These are phyloP conservation scores for Hyppa rectilinea DNA, from an alignment of 2,888 invertebrate species.

Conservation along the genomic window DNA sequence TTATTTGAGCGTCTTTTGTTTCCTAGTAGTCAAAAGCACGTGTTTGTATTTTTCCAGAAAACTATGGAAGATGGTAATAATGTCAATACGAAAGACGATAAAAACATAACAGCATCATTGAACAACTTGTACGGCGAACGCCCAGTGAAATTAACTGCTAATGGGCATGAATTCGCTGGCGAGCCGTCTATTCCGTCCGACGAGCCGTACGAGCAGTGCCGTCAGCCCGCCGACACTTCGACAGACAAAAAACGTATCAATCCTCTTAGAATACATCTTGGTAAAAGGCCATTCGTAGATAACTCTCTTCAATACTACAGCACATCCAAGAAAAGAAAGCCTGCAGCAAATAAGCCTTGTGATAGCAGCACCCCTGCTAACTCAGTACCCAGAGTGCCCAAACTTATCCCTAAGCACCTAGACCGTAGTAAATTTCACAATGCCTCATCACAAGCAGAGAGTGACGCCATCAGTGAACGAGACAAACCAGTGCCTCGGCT, in stretches of 20 bases:
- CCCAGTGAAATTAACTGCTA: slow-evolving; percentile 82
- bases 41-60: slow-evolving; percentile 88
- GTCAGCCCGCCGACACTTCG: slow-evolving; percentile 73
- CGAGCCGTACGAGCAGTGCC: slow-evolving; percentile 73
- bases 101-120: slow-evolving; percentile 80
- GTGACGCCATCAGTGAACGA: slow-evolving; percentile 79
- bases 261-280: slow-evolving; percentile 86
- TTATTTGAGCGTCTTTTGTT: slow-evolving; percentile 89
- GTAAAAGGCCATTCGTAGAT: slow-evolving; percentile 88
- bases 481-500: slow-evolving; percentile 87
- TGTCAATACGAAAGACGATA: slow-evolving; percentile 85
- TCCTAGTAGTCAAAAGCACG: slow-evolving; percentile 84
- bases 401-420: slow-evolving; percentile 83
- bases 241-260: slow-evolving; percentile 85
- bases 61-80: slow-evolving; percentile 91
- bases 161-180: slow-evolving; percentile 83
- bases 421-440: slow-evolving; percentile 82
- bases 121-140: slow-evolving; percentile 83
- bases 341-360: slow-evolving; percentile 77
- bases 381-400: slow-evolving; percentile 80
- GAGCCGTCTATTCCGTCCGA: slow-evolving; percentile 75
- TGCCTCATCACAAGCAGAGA: slow-evolving; percentile 78
- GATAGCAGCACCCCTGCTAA: slow-evolving; percentile 75
- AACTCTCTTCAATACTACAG: slow-evolving; percentile 82
- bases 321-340: slow-evolving; percentile 82